These are phyloP conservation scores for Leptopilina syphax DNA, from an alignment of 2,888 invertebrate species.

Conservation along the genomic window DNA sequence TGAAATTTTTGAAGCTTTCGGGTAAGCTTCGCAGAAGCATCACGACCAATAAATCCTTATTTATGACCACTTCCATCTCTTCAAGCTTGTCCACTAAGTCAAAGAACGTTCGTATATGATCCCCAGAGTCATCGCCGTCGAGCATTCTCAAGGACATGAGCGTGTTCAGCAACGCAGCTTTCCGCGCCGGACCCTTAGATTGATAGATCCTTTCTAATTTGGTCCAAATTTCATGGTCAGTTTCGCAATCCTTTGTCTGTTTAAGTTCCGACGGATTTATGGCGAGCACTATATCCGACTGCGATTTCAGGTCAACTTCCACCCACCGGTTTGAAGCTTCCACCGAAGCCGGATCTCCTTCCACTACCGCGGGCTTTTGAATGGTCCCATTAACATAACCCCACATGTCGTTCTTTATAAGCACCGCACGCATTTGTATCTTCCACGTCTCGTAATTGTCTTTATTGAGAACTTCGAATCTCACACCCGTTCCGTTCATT, in stretches of 20 bases:
- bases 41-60: background rate
- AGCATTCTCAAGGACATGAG: slow-evolving; percentile 46
- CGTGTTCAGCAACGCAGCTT: slow-evolving; percentile 43
- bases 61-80: slow-evolving; percentile 38
- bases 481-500: background rate
- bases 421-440: background rate
- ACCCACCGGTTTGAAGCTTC: background rate
- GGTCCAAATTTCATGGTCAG: slow-evolving; percentile 32
- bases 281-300: slow-evolving; percentile 35
- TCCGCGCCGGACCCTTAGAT: slow-evolving; percentile 48
- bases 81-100: slow-evolving; percentile 21
- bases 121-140: slow-evolving; percentile 41
- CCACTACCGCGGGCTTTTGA: background rate
- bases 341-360: too few species aligned
- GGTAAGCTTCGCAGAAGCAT: slow-evolving; percentile 23
- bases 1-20: slow-evolving; percentile 35
- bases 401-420: background rate
- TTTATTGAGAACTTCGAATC: background rate
- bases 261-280: slow-evolving; percentile 35
- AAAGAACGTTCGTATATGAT: slow-evolving; percentile 7
- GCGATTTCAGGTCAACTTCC: slow-evolving; percentile 24
- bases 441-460: background rate
- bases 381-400: background rate
- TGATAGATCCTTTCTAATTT: slow-evolving; percentile 44
- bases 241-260: slow-evolving; percentile 39